Evolutionary conservation across 2,113 vertebrate species (phyloP), one percentile per base, ranked within the genome.

Genomic region (Sorex araneus): DNA sequence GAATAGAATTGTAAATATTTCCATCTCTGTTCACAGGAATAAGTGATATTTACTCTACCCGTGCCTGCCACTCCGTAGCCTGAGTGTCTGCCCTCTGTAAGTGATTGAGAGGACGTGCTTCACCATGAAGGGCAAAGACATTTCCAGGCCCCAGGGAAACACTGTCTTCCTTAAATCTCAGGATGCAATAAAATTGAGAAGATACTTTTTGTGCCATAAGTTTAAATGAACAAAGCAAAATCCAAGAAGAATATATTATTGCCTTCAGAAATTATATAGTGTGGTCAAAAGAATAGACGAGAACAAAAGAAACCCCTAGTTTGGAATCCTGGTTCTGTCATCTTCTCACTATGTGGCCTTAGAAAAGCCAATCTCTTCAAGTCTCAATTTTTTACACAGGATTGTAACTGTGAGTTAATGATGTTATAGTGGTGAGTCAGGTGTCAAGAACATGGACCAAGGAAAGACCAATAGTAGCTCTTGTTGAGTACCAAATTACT

Each of bases 1-100:
- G 77, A 92, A 90, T 57, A 73, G 16, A 81, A 90, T 19, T 94
- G 45, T 83, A 96, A 97, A 96, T 93, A 88, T 76, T 76, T 67
- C 19, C 45, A 64, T 84, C 32, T 84, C 43, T 4, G 2, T 86
- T 95, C 79, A 57, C 30, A 84, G 60, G 40, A 91, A 60, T 73
- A 69, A 64, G 12, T 54, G 25, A 27, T 80, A 84, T 93, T 82
- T 63, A 64, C 47, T 87, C n/a, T 63, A 57, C 47, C 10, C 25
- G 64, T 1, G n/a, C 1, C 78, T 60, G 43, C 21, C 32, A 60
- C 34, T 45, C 40, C 25, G 0, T n/a, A 32, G 32, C 15, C 34
- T 40, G 78, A 36, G 7, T 64, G 32, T 32, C 23, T 5, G 2
- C 32, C 27, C 40, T 9, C 69, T 43, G 8, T 15, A 63, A 4